Evolutionary conservation across 2,797 vertebrate species (phyloP).

Genomic region (Coregonus ussuriensis): DNA sequence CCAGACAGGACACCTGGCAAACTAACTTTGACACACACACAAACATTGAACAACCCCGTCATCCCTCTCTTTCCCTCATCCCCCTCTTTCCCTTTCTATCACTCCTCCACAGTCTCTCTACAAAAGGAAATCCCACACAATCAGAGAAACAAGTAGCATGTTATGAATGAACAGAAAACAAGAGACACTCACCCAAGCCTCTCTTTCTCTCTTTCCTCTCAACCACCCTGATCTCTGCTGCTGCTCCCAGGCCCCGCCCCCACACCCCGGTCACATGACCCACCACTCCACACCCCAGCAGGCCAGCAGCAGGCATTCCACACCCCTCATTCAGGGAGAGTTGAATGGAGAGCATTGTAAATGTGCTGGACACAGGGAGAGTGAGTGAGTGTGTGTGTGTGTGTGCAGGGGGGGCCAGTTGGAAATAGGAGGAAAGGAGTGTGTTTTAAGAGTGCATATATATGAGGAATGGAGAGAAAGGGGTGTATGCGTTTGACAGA

Average conservation of each 20-base stretch:
- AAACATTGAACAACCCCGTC: conserved; percentile 9
- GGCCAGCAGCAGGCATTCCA: conserved; percentile 52
- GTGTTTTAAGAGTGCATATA: too few species aligned
- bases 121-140: conserved; percentile 12
- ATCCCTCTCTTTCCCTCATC: not conserved
- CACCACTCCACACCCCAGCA: not conserved
- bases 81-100: not conserved
- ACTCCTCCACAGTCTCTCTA: not conserved
- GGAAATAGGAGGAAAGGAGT: too few species aligned
- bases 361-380: not conserved
- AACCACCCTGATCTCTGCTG: conserved; percentile 60
- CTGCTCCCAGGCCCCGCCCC: conserved; percentile 65
- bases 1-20: conserved; percentile 56
- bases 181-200: conserved; percentile 69
- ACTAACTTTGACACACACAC: conserved; percentile 43
- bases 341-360: conserved; percentile 62
- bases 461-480: conserved; percentile 14
- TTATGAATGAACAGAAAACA: conserved; percentile 21
- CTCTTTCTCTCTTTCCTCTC: conserved; percentile 58
- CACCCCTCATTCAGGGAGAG: conserved; percentile 74
- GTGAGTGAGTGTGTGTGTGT: not conserved
- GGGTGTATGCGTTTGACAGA: conserved; percentile 9
- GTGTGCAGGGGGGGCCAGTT: not conserved
- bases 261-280: conserved; percentile 66
- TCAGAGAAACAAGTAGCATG: conserved; percentile 30